phyloP scores from a whole-genome alignment of 2,888 invertebrate species.

The Cremastinae sp. region DNA sequence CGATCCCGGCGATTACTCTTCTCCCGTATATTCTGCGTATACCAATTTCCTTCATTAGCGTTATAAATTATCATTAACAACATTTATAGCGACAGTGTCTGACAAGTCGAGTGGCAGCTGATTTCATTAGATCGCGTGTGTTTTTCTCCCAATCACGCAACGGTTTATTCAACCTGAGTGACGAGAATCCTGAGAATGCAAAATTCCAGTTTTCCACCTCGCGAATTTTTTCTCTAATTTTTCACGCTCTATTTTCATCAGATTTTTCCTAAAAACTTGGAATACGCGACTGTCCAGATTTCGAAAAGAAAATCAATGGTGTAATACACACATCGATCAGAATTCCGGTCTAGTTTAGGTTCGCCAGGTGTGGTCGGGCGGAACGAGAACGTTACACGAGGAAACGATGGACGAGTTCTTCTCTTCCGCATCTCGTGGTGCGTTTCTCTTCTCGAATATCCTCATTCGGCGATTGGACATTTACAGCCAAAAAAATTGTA shows the following conservation, averaged over 20 bases:
- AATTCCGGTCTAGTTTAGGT: slow-evolving; percentile 40
- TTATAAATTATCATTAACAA: slow-evolving; percentile 23
- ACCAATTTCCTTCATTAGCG: slow-evolving; percentile 16
- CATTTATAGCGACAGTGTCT: neutral
- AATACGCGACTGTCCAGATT: slow-evolving; percentile 9
- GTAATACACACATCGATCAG: slow-evolving; percentile 37
- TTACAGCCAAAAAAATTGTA: neutral
- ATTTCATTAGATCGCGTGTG: neutral
- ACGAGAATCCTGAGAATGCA: slow-evolving; percentile 24
- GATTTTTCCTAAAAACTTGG: slow-evolving; percentile 13
- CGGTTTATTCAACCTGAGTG: neutral
- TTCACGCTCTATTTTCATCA: no score
- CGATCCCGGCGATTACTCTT: neutral
- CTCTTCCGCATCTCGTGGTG: slow-evolving; percentile 30
- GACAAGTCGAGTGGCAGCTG: slow-evolving; percentile 11
- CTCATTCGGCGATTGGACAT: neutral
- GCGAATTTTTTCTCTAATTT: neutral
- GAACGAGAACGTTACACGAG: slow-evolving; percentile 38
- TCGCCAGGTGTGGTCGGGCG: slow-evolving; percentile 36
- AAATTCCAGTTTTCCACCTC: neutral
- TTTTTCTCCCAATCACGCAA: slow-evolving; percentile 17
- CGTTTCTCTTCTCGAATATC: neutral
- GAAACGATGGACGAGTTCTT: neutral
- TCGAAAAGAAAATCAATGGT: slow-evolving; percentile 21
- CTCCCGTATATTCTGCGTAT: neutral